Base-by-base conservation (phyloP, 1,140 invertebrate genomes). In the Macrostomum lignano region DNA sequence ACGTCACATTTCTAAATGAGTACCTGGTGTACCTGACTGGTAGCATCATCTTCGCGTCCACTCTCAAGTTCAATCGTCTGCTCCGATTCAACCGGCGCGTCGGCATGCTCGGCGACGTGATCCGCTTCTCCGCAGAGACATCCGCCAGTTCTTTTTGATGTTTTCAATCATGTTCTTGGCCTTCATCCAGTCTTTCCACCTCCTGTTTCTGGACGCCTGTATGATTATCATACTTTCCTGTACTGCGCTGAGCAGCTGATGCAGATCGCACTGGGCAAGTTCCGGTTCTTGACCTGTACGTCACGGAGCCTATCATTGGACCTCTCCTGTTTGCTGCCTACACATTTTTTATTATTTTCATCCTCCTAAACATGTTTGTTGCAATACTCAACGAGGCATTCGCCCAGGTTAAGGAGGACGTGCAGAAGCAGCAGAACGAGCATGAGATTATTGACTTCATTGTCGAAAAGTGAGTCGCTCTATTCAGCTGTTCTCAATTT, bases 201-300 rank as follows among this genome's bases (percentile, higher is more conserved):
- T 65, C 20, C 45, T 65, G 31, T 60, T 63, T 37, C 48, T 51
- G 29, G 37, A 45, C 19, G 42, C 50, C 22, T 65, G 19, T 39
- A 45, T 13, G 49, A 49, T 25, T 67, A 63, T 42, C 52, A 52
- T 17, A 62, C 52, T 20, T 58, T 66, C 32, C 36, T 65, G 20
- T 49, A 41, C 7, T 49, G 63, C 3, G 43, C 58, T 3, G 60
- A 66, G 39, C 51, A 61, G 4, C 54, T 52, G 9, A 53, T 66
- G 36, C 48, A 61, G 3, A 64, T 65, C 52, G 58, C 64, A 45
- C 56, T 65, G 36, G 62, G 63, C 11, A 63, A 62, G 35, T 65
- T 65, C 40, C 63, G 32, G 64, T 66, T 38, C 49, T 56, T 23
- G 49, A 46, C 2, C 59, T 65, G 46, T 44, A 49, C 25, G 43